Base-by-base conservation (phyloP, 53 echinoderm and acorn worm genomes). In the Actinopyga echinites region DNA sequence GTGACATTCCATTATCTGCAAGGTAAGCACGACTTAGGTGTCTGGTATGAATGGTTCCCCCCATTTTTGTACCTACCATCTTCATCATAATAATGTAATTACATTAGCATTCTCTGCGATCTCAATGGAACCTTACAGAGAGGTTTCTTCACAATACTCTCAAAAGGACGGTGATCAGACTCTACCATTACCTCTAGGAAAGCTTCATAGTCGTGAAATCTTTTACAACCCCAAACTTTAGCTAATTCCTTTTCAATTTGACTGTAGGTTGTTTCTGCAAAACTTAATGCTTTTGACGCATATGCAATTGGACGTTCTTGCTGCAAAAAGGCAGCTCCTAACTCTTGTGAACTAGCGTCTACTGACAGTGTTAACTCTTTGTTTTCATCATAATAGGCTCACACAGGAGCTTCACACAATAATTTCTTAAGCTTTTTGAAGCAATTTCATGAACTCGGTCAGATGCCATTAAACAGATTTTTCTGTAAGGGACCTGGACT, bases 381-480 rank as follows among this genome's bases (percentile, higher is more conserved):
- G n/a, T n/a, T n/a, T n/a, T n/a, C n/a, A n/a, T n/a, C n/a, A n/a
- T n/a, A n/a, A n/a, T n/a, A n/a, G n/a, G n/a, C n/a, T n/a, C n/a
- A n/a, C n/a, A n/a, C n/a, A n/a, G n/a, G n/a, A n/a, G n/a, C n/a
- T n/a, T n/a, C n/a, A n/a, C n/a, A n/a, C n/a, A n/a, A n/a, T n/a
- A n/a, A n/a, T 36, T 54, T 33, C 79, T 37, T 37, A 3, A 37
- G 37, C 37, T 5, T 37, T 4, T 9, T 4, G 21, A 21, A 58
- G 8, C 3, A 58, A 58, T 25, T 58, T 58, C 10, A 4, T 58
- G 58, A 9, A 58, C 25, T 58, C 4, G n/a, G 21, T 21, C 79
- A 54, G 78, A 40, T 79, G 79, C 77, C 65, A 86, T 3, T 43
- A 64, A 35, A 44, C 45, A 24, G 78, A 64, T 56, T 79, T 65